Evolutionary conservation across 2,888 invertebrate genomes (phyloP).

Genomic region (Schizotus pectinicornis): DNA sequence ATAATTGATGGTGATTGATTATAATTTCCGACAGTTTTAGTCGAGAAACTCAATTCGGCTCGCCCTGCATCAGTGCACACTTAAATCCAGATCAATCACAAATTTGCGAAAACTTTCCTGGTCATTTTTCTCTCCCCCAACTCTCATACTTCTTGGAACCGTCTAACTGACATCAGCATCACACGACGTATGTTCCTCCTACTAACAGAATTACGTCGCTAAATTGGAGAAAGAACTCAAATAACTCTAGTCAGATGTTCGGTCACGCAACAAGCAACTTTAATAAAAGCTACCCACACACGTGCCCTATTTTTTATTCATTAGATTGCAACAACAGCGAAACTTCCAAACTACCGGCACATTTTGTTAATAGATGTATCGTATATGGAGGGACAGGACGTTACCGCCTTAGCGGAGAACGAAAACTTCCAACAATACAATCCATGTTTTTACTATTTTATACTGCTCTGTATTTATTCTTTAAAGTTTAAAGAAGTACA

Average conservation of each 20-base stretch:
- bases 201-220: slow-evolving; percentile 9
- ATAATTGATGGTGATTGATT: neutral
- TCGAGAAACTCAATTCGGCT: neutral
- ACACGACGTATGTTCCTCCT: neutral
- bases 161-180: neutral
- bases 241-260: slow-evolving; percentile 20
- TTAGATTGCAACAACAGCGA: slow-evolving; percentile 3
- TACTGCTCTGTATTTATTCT: neutral
- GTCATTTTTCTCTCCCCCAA: neutral
- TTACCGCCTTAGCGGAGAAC: no score
- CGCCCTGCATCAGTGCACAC: neutral
- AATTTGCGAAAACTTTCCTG: no score
- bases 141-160: neutral
- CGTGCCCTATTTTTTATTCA: slow-evolving; percentile 21
- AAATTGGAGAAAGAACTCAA: slow-evolving; percentile 5
- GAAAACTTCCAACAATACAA: neutral
- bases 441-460: neutral
- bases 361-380: neutral
- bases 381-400: neutral
- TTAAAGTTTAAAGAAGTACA: neutral
- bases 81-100: neutral
- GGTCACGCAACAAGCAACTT: slow-evolving; percentile 23
- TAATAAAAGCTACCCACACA: slow-evolving; percentile 22
- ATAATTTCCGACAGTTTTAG: neutral
- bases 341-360: neutral